Base-by-base conservation (phyloP, 2,797 vertebrate species). In the Bryconaethiops microstoma region DNA sequence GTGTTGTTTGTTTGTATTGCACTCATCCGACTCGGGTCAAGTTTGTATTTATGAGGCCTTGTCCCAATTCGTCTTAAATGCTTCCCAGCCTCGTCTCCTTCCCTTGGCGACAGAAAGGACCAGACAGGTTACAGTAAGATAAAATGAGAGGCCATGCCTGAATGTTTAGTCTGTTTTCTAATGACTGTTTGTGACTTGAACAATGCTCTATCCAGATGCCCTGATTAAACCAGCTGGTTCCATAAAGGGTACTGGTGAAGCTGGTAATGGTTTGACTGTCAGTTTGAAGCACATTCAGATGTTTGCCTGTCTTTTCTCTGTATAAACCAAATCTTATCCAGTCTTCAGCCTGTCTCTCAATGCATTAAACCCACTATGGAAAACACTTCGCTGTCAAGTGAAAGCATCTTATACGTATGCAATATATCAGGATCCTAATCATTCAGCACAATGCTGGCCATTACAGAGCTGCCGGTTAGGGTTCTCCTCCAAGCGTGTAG, bases 21-120 rank as follows among this genome's bases (percentile, higher is more conserved):
- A 29, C 42, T 69, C 72, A 0, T 65, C 40, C 40, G 63, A 74
- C 25, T 2, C 25, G 63, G 65, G 72, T 63, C 21, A 7, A 29
- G 62, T 63, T 69, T 42, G 21, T 81, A 81, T 81, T 81, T 81
- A 76, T 76, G 45, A 71, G 25, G 42, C 72, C 12, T 54, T 7
- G 50, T 14, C 52, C 25, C 40, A 40, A 2, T 9, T 19, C 13
- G 13, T 42, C 39, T 42, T 39, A 14, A 81, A 70, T 39, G 48
- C 23, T 45, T 45, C n/a, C 19, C 68, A 8, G 77, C 25, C 40
- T 40, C 60, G 21, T 59, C 54, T 62, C 65, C 10, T 71, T 65
- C 59, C 23, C 45, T 70, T 74, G 73, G 70, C 50, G 2, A 16
- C 40, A 42, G 17, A 68, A 17, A 69, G 67, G 68, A 70, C 42